These are phyloP conservation scores for Pachyseris speciosa DNA, from an alignment of 64 coral and sea anemone species.

Conservation along the genomic window DNA sequence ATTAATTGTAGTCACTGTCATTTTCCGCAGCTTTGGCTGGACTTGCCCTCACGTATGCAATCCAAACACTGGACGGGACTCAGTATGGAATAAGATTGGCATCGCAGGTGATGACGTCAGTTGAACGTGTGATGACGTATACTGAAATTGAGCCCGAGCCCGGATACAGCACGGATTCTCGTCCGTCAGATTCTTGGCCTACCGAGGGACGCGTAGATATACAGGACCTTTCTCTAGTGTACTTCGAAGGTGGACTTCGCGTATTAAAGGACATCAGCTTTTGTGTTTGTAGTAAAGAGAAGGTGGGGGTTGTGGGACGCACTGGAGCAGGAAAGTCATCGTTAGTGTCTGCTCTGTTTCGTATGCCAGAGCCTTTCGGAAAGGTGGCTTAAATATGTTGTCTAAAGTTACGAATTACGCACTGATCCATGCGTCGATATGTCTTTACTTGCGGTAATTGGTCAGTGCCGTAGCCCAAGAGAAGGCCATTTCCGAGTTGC, in stretches of 20 bases:
- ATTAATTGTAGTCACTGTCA: not conserved
- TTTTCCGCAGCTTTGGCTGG: constrained; percentile 21
- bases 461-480: too few relatives aligned
- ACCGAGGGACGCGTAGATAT: constrained; percentile 16
- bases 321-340: too few relatives aligned
- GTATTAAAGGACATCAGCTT: not conserved
- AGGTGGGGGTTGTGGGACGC: too few relatives aligned
- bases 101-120: constrained; percentile 68
- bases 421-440: too few relatives aligned
- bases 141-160: constrained; percentile 28
- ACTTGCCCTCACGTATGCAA: constrained; percentile 26
- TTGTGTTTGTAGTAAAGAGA: not conserved
- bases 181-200: constrained; percentile 28
- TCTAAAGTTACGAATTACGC: too few relatives aligned
- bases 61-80: constrained; percentile 3
- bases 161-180: constrained; percentile 24
- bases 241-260: not conserved
- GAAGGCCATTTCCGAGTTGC: too few relatives aligned
- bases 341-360: not conserved
- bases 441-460: too few relatives aligned
- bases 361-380: not conserved
- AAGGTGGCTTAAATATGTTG: not conserved
- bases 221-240: not conserved
- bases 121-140: too few relatives aligned
- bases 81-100: constrained; percentile 17